phyloP scores from a whole-genome alignment of 2,888 invertebrate genomes.

The Noctua pronuba region DNA sequence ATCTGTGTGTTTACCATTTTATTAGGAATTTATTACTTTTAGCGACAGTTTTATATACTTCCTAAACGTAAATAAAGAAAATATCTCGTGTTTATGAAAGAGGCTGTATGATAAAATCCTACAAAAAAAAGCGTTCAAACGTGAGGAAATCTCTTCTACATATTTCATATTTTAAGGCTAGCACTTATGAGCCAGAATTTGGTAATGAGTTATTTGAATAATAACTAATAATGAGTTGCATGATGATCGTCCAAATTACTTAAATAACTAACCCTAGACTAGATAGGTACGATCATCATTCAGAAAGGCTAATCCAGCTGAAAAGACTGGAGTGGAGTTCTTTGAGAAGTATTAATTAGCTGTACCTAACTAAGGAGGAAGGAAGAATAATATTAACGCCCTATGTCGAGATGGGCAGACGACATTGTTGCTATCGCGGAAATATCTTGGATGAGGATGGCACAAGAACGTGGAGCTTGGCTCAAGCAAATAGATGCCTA shows the following conservation, averaged over 20 bases:
- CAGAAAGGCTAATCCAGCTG: neutral
- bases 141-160: neutral
- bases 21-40: slow-evolving; percentile 29
- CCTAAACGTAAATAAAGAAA: slow-evolving; percentile 29
- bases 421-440: too few relatives aligned
- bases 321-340: neutral
- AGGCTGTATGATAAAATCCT: neutral
- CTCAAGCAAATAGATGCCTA: too few relatives aligned
- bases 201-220: neutral
- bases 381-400: neutral
- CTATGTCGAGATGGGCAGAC: neutral
- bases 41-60: slow-evolving; percentile 15
- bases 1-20: neutral
- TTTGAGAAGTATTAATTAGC: neutral
- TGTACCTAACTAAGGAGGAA: neutral
- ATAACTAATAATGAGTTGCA: neutral
- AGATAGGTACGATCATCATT: too few relatives aligned
- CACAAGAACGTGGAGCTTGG: too few relatives aligned
- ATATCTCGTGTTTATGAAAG: neutral
- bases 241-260: neutral
- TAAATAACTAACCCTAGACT: neutral
- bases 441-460: too few relatives aligned
- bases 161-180: neutral
- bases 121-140: neutral
- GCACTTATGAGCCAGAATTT: neutral